Conservation (phyloP, 1,140 invertebrate genomes). For the Ostrea edulis region DNA sequence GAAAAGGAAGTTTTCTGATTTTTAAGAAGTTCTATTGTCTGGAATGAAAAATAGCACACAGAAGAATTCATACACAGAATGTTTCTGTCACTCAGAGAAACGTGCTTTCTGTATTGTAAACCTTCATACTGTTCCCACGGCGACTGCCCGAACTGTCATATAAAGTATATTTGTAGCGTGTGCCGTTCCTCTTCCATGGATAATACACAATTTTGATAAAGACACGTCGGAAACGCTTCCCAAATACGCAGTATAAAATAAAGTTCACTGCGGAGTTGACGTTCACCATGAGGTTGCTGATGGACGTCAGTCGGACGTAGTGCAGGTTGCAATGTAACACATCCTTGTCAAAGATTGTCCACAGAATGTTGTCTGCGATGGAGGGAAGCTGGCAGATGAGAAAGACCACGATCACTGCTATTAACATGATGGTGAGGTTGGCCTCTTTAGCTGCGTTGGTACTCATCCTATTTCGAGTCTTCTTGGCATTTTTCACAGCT, state of each 20-base stretch:
- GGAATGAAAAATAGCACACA: constrained; percentile 33
- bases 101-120: constrained; percentile 54
- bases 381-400: constrained; percentile 87
- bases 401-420: constrained; percentile 88
- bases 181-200: constrained; percentile 61
- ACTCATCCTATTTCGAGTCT: constrained; percentile 71
- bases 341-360: constrained; percentile 79
- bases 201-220: constrained; percentile 91
- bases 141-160: constrained; percentile 55
- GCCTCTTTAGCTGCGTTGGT: constrained; percentile 83
- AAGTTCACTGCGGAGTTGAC: constrained; percentile 86
- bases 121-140: constrained; percentile 43
- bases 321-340: constrained; percentile 81
- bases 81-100: constrained; percentile 45
- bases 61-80: neutral
- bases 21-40: constrained; percentile 12
- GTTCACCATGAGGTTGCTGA: constrained; percentile 86
- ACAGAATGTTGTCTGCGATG: constrained; percentile 75
- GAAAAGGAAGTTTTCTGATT: neutral
- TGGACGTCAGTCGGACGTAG: constrained; percentile 82
- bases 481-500: constrained; percentile 84
- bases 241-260: constrained; percentile 92
- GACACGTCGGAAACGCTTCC: constrained; percentile 95
- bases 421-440: constrained; percentile 86
- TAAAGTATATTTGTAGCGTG: constrained; percentile 57